A percentile compares a stretch with the other conserved stretches of the same genome.
Conservation (phyloP, 2,888 invertebrate genomes). For the Caenorhabditis sp. region DNA sequence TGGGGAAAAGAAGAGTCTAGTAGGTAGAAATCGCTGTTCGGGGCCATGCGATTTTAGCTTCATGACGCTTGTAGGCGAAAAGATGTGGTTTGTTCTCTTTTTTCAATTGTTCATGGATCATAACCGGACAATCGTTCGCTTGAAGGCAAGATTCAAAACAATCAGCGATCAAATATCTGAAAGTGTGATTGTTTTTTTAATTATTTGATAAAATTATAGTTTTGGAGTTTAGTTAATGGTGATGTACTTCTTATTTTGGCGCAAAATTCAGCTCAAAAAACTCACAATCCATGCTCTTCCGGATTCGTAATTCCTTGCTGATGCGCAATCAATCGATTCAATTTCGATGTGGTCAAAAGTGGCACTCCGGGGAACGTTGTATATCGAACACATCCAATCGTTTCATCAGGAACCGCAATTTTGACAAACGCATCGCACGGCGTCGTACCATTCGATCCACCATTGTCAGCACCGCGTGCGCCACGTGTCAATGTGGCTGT, state of each 20-base stretch:
- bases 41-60: conserved; percentile 97
- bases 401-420: conserved; percentile 91
- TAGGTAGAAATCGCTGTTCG: conserved; percentile 24
- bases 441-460: conserved; percentile 9
- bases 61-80: conserved; percentile 91
- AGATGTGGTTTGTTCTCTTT: conserved; percentile 82
- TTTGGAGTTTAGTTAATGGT: not conserved
- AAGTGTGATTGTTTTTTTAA: conserved; percentile 11
- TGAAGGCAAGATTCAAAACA: conserved; percentile 82
- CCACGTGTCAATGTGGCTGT: conserved; percentile 39
- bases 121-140: conserved; percentile 89
- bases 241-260: no score
- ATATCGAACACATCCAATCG: conserved; percentile 84
- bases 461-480: not conserved
- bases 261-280: conserved; percentile 19
- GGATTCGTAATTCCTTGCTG: conserved; percentile 94
- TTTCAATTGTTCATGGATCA: conserved; percentile 78
- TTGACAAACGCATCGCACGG: conserved; percentile 75
- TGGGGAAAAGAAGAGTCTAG: not conserved
- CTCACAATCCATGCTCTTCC: conserved; percentile 90
- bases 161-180: conserved; percentile 66
- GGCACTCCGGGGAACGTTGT: conserved; percentile 87
- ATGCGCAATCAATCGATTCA: conserved; percentile 88
- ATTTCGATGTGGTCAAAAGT: conserved; percentile 89
- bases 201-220: not conserved